Conservation (phyloP, 2,113 vertebrate species). For the Malurus alboscapulatus region DNA sequence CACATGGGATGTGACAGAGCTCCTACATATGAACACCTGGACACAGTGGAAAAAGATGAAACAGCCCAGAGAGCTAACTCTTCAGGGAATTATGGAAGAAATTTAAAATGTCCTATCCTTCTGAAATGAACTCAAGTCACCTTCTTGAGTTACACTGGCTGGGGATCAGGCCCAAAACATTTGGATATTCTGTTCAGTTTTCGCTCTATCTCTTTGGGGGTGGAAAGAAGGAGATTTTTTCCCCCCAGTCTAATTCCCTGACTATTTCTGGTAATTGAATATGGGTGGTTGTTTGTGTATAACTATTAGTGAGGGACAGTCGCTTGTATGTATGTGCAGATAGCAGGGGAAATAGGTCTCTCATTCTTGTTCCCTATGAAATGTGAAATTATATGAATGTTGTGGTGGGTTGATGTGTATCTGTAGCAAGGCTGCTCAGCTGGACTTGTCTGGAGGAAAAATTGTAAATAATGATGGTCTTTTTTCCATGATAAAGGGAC, state of each 20-base stretch:
- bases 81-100: background rate
- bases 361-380: background rate
- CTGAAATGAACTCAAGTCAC: background rate
- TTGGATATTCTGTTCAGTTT: background rate
- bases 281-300: background rate
- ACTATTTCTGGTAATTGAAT: background rate
- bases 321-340: background rate
- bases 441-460: background rate
- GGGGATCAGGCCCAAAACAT: background rate
- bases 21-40: background rate
- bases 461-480: background rate
- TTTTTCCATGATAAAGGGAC: background rate
- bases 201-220: background rate
- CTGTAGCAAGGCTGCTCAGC: background rate
- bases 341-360: background rate
- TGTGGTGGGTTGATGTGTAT: background rate
- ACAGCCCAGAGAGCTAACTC: background rate
- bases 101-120: background rate
- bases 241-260: background rate
- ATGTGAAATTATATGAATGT: background rate
- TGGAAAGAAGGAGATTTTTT: background rate
- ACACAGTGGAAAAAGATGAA: background rate
- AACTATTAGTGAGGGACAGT: background rate
- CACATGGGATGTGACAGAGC: background rate
- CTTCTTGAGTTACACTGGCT: background rate